Percentiles rank a stretch among this genome's conserved stretches.
Evolutionary conservation across 2,888 invertebrate genomes (phyloP).

Genomic region (Stenoptilia bipunctidactyla): DNA sequence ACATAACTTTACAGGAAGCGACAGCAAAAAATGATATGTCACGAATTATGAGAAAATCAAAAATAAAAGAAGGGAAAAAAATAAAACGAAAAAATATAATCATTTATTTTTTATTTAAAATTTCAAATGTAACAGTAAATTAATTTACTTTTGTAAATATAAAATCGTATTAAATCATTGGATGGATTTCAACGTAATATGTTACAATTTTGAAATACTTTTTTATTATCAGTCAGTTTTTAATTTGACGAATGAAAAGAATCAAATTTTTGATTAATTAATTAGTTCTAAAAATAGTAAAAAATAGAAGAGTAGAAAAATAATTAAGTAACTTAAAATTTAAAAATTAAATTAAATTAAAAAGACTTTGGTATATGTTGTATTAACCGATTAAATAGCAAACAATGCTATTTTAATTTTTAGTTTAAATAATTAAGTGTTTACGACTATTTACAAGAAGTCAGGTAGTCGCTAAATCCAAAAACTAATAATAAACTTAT

Average conservation of each 20-base stretch:
- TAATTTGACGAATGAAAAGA: conserved; percentile 19
- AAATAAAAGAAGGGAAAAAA: conserved; percentile 22
- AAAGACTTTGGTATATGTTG: conserved; percentile 68
- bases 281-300: conserved; percentile 39
- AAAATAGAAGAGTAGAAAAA: conserved; percentile 30
- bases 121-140: conserved; percentile 62
- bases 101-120: conserved; percentile 52
- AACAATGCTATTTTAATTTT: conserved; percentile 50
- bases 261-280: conserved; percentile 13
- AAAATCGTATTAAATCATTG: conserved; percentile 60
- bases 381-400: conserved; percentile 65
- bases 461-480: conserved; percentile 45
- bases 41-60: no score
- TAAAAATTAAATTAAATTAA: conserved; percentile 52
- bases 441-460: conserved; percentile 59
- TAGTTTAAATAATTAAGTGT: conserved; percentile 45
- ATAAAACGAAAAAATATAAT: conserved; percentile 46
- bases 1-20: no score
- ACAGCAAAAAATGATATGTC: conserved; percentile 9
- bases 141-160: conserved; percentile 46
- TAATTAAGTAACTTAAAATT: conserved; percentile 54
- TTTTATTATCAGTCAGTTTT: conserved; percentile 16
- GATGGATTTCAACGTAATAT: conserved; percentile 45
- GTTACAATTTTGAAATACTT: conserved; percentile 15
- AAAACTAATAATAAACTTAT: conserved; percentile 44